Evolutionary conservation across 2,888 invertebrate genomes (phyloP), one percentile per base, ranked within the genome.

Genomic region (Lucinisca nassula): DNA sequence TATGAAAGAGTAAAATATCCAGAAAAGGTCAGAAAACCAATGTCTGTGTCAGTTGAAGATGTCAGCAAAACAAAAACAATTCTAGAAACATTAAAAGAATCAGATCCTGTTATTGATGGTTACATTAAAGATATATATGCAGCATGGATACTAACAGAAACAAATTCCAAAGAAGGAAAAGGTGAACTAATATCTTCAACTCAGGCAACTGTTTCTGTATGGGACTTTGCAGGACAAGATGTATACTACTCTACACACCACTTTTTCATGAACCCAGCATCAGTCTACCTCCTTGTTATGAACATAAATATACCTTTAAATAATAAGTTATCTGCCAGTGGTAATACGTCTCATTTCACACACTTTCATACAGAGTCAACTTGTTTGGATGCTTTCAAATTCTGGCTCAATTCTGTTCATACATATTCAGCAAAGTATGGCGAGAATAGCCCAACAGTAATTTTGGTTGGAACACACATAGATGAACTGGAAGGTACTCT

Each of bases 231-330:
- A 38, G 85, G 85, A 12, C 85, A 85, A 49, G 58, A 82, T 45
- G 72, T 85, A 45, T 86, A 89, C 75, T 89, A 89, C 67, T 86
- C 89, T 1, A 86, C 86, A 1, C 86, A 89, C 49, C 89, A 89
- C 61, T 86, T 89, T 72, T 89, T 89, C 67, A 78, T 89, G 2
- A 89, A 82, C 45, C 72, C 79, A 21, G 67, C 84, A 17, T 89
- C 89, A 30, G 76, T 89, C 30, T 89, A 89, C 67, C 77, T 89
- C 3, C 76, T 89, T 17, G 45, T 84, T 17, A 80, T 89, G 83
- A 73, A 89, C 75, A 77, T 89, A 35, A 86, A 79, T 72, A 75
- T 51, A 58, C 67, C 70, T 2, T 37, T 85, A 2, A 30, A 51
- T 30, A 55, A 35, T 35, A 30, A n/a, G 10, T 70, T 82, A 35